Conservation (phyloP, 2,888 invertebrate species). For the Meghimatium bilineatum region DNA sequence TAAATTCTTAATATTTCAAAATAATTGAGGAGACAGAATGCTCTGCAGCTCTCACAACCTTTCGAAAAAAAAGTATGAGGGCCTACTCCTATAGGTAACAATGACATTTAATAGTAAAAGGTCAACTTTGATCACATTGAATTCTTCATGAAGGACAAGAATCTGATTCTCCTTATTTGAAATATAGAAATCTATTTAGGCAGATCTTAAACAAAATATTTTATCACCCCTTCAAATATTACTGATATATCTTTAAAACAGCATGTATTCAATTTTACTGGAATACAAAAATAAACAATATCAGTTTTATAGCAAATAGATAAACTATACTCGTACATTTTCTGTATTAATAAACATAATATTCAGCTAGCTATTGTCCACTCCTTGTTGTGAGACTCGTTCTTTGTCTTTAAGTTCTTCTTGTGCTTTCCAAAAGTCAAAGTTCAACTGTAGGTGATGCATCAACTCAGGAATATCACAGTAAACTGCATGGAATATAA, state of each 20-base stretch:
- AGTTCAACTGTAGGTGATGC: slow-evolving; percentile 88
- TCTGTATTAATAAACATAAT: neutral
- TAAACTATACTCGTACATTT: neutral
- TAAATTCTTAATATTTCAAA: neutral
- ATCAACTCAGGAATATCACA: slow-evolving; percentile 95
- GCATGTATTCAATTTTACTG: neutral
- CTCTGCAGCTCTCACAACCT: slow-evolving; percentile 4
- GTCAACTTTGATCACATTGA: neutral
- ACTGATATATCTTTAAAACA: neutral
- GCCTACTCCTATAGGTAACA: neutral
- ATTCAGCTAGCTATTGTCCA: slow-evolving; percentile 40
- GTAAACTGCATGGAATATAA: slow-evolving; percentile 83
- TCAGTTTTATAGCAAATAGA: neutral
- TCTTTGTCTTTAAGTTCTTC: slow-evolving; percentile 54
- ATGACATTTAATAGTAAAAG: neutral
- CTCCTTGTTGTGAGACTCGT: slow-evolving; percentile 12
- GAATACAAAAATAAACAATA: neutral
- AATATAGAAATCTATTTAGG: neutral
- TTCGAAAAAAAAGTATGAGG: too few relatives aligned
- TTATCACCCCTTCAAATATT: neutral
- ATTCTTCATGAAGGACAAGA: too few relatives aligned
- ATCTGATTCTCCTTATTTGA: too few relatives aligned
- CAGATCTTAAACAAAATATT: neutral
- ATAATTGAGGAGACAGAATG: neutral
- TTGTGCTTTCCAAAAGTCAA: slow-evolving; percentile 91